These are phyloP conservation scores for Labeo calbasu DNA, from an alignment of 2,797 vertebrate species.

Conservation along the genomic window DNA sequence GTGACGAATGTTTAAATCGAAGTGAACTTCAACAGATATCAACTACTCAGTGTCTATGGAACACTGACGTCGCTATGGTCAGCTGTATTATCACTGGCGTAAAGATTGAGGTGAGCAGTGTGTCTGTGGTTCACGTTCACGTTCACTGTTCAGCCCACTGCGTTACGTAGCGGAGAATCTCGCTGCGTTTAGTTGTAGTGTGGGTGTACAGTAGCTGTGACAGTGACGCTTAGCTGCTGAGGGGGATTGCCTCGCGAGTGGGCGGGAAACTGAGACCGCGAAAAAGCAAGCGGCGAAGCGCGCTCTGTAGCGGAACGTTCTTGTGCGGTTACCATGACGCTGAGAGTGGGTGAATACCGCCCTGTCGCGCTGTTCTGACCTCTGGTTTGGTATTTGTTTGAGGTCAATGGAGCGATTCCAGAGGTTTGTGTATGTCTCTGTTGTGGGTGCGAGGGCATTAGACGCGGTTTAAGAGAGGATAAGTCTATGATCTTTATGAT, in stretches of 20 bases:
- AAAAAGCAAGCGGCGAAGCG: constrained; percentile 6
- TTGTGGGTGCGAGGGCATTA: constrained; percentile 32
- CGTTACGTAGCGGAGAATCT: constrained; percentile 33
- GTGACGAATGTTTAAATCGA: neutral
- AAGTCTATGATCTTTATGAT: neutral
- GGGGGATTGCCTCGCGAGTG: constrained; percentile 61
- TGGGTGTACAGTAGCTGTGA: constrained; percentile 40
- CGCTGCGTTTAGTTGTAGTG: constrained; percentile 17
- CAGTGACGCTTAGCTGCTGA: constrained; percentile 45
- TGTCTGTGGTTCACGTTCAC: constrained; percentile 26
- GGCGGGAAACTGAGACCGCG: constrained; percentile 40
- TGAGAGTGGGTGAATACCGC: constrained; percentile 50
- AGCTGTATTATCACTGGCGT: neutral
- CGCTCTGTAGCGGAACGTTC: constrained; percentile 46
- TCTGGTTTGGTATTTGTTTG: constrained; percentile 39
- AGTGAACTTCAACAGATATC: neutral
- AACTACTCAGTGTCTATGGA: neutral
- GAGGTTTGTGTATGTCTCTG: constrained; percentile 39
- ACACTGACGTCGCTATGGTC: neutral
- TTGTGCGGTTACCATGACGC: constrained; percentile 59
- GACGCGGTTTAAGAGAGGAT: neutral
- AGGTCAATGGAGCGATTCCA: constrained; percentile 53
- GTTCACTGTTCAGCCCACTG: constrained; percentile 24
- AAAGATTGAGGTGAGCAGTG: neutral
- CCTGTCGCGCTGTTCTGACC: constrained; percentile 44